Evolutionary conservation across 2,797 vertebrate genomes (phyloP).

Genomic region (Gymnoscopelus microlampas): DNA sequence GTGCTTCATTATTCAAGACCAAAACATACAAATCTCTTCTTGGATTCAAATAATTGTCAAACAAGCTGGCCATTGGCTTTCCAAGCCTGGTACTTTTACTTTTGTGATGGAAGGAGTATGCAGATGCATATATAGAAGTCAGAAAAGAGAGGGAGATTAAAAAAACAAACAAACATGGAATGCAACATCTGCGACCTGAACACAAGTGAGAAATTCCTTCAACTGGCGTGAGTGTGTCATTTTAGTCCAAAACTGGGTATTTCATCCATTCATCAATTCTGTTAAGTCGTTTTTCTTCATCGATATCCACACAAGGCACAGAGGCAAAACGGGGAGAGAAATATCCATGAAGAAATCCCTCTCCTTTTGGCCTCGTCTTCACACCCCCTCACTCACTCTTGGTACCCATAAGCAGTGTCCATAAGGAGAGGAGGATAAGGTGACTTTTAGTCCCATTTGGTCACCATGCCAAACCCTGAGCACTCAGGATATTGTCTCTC

Average conservation of each 20-base stretch:
- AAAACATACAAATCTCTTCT: conserved; percentile 28
- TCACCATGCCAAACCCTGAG: conserved; percentile 18
- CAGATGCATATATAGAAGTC: conserved; percentile 57
- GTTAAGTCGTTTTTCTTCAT: conserved; percentile 26
- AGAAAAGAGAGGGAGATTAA: conserved; percentile 31
- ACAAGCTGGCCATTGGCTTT: conserved; percentile 31
- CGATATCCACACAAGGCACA: conserved; percentile 65
- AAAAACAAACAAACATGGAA: conserved; percentile 51
- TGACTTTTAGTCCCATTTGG: conserved; percentile 32
- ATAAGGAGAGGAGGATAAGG: conserved; percentile 25
- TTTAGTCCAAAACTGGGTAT: too few relatives aligned
- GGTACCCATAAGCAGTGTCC: conserved; percentile 36
- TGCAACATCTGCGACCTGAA: conserved; percentile 44
- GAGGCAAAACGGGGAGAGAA: conserved; percentile 53
- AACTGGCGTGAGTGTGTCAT: conserved; percentile 27
- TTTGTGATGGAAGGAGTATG: conserved; percentile 32
- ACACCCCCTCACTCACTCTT: conserved; percentile 27
- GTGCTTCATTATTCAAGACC: conserved; percentile 30
- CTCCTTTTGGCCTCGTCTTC: conserved; percentile 60
- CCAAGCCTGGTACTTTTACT: conserved; percentile 30
- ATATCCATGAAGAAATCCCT: conserved; percentile 38
- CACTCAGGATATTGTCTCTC: conserved; percentile 20
- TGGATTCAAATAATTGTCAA: conserved; percentile 25
- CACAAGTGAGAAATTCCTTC: conserved; percentile 34
- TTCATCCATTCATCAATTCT: neutral